Base-by-base conservation (phyloP, 2,113 vertebrate species). In the Osmerus mordax region DNA sequence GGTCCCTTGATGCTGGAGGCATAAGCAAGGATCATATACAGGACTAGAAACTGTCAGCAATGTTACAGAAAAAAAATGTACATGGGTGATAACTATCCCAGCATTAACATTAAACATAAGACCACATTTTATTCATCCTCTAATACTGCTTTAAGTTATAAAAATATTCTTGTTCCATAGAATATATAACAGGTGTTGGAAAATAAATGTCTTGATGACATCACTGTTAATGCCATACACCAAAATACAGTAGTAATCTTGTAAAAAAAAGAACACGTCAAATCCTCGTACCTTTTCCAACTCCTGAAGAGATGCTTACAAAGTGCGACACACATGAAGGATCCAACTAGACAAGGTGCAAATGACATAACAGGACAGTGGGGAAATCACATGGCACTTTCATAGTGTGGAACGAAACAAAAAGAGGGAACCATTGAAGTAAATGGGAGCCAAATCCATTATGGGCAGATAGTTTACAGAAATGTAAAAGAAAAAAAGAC, bases 51-150 rank as follows among this genome's bases (percentile, higher is more conserved):
- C 86, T 81, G 75, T 90, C 81, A 87, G 87, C 89, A 88, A 59
- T 76, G 70, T 89, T 89, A 93, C 90, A 91, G 89, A 90, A 90
- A 91, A 90, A 75, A 92, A 89, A 81, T 67, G 63, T 28, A 86
- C 82, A 83, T 70, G 76, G 52, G 73, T 70, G 73, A 80, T 75
- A 82, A 80, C 77, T 85, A 74, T 87, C 84, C 89, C 87, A 89
- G 87, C 83, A 89, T 83, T 78, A 90, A 78, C 79, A 72, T 87
- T 83, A 83, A 78, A 87, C 76, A 87, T 71, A 78, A 71, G 83
- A 84, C 70, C 81, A 81, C 75, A 81, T 82, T 75, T 77, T 73
- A 78, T 81, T 81, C 82, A 80, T 73, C 81, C 67, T 76, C 76
- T 80, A 86, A 87, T 88, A 91, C 88, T 89, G 87, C 77, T 89